These are phyloP conservation scores for Gerris lacustris DNA, from an alignment of 2,888 invertebrate species.

Conservation along the genomic window DNA sequence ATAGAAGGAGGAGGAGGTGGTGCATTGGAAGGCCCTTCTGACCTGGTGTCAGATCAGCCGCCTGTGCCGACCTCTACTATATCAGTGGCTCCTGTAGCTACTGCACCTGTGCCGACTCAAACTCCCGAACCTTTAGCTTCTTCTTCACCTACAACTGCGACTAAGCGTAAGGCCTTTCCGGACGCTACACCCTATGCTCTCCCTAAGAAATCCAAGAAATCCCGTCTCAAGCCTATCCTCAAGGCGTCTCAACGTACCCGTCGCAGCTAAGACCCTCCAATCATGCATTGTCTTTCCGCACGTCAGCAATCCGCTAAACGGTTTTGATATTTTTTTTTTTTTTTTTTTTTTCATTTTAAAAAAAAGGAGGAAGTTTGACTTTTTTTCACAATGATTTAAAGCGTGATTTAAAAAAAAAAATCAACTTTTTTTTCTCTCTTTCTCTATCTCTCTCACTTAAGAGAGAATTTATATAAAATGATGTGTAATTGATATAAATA, in stretches of 20 bases:
- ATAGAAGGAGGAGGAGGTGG: background rate
- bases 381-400: too few species aligned
- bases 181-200: slow-evolving; percentile 19
- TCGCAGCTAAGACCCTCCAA: background rate
- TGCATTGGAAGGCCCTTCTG: background rate
- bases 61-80: slow-evolving; percentile 11
- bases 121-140: slow-evolving; percentile 9
- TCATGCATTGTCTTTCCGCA: too few species aligned
- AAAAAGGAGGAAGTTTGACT: too few species aligned
- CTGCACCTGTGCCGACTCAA: background rate
- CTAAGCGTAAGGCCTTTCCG: slow-evolving; percentile 19
- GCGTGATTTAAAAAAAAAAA: too few species aligned
- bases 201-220: slow-evolving; percentile 17
- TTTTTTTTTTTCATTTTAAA: too few species aligned
- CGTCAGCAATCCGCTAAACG: too few species aligned
- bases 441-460: too few species aligned
- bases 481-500: too few species aligned
- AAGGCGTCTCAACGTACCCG: background rate
- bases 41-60: slow-evolving; percentile 11
- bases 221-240: slow-evolving; percentile 2
- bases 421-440: too few species aligned
- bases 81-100: background rate
- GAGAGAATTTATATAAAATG: too few species aligned
- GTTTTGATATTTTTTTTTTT: too few species aligned
- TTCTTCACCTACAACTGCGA: slow-evolving; percentile 2